Percentiles rank a stretch among this genome's conserved stretches.
Conservation (phyloP, 2,888 invertebrate genomes). For the Drosophila quasianomalipes region DNA sequence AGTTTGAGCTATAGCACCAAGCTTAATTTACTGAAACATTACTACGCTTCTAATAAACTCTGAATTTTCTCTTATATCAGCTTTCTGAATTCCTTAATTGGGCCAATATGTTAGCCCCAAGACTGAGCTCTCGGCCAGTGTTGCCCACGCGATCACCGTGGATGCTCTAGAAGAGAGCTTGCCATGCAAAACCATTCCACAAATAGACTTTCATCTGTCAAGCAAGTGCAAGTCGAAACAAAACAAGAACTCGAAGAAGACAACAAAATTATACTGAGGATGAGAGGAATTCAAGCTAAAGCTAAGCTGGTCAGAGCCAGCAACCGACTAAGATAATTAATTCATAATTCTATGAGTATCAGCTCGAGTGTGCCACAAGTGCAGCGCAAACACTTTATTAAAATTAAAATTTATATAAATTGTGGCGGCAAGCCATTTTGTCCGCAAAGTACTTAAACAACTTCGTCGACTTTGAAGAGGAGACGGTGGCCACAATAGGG, state of each 20-base stretch:
- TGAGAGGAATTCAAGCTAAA: conserved; percentile 4
- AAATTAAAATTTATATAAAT: conserved; percentile 83
- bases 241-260: background rate
- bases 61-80: background rate
- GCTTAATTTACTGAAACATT: background rate
- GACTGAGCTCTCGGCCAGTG: conserved; percentile 31
- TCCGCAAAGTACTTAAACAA: conserved; percentile 62
- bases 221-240: background rate
- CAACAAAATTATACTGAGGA: background rate
- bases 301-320: conserved; percentile 12
- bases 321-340: conserved; percentile 60
- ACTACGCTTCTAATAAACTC: too few relatives aligned
- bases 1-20: background rate
- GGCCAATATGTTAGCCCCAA: conserved; percentile 17
- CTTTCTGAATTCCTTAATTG: conserved; percentile 24
- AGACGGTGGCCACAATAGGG: conserved; percentile 36
- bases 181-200: conserved; percentile 20
- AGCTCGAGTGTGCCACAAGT: conserved; percentile 67
- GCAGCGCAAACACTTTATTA: conserved; percentile 84
- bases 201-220: conserved; percentile 18
- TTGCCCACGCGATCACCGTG: conserved; percentile 33
- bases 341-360: conserved; percentile 63
- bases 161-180: conserved; percentile 25
- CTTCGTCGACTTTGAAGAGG: conserved; percentile 37
- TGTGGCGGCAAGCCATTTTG: conserved; percentile 69